Percentiles rank a stretch among this genome's conserved stretches.
phyloP scores from a whole-genome alignment of 2,888 invertebrate genomes.

The Lamproptera curius region DNA sequence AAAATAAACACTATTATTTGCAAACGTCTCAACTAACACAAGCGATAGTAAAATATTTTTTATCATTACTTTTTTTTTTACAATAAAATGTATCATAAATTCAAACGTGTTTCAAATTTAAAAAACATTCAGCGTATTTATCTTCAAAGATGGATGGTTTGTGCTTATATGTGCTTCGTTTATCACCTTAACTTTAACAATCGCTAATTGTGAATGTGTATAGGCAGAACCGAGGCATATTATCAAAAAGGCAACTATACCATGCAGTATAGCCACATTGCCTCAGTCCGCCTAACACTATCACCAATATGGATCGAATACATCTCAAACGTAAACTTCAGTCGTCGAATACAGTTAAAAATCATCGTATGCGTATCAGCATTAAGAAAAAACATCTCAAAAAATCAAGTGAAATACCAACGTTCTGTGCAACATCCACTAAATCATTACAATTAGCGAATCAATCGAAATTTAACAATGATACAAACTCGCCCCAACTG shows the following conservation, averaged over 20 bases:
- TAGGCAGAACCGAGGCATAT: conserved; percentile 28
- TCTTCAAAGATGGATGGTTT: conserved; percentile 75
- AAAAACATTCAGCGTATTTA: conserved; percentile 70
- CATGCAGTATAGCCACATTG: conserved; percentile 9
- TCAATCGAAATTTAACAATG: conserved; percentile 63
- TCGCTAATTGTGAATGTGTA: conserved; percentile 51
- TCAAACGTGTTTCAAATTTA: conserved; percentile 74
- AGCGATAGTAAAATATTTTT: conserved; percentile 74
- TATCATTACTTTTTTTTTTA: too few species aligned
- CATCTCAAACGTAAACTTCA: conserved; percentile 63
- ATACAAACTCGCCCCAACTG: conserved; percentile 51
- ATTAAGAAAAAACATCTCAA: conserved; percentile 72
- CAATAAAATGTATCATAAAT: conserved; percentile 78
- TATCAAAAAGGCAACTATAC: conserved; percentile 7
- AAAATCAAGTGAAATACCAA: conserved; percentile 76
- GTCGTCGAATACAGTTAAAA: conserved; percentile 63
- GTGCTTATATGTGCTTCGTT: conserved; percentile 75
- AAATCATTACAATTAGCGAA: conserved; percentile 60
- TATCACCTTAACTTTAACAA: conserved; percentile 66
- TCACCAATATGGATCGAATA: conserved; percentile 39
- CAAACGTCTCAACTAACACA: conserved; percentile 74
- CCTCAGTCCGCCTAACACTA: conserved; percentile 33
- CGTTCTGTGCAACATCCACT: conserved; percentile 73
- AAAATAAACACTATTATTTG: conserved; percentile 75
- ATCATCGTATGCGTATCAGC: conserved; percentile 60